Percentiles rank a stretch among this genome's conserved stretches.
Evolutionary conservation across 2,113 vertebrate species (phyloP).

Genomic region (Formicarius rufipectus): DNA sequence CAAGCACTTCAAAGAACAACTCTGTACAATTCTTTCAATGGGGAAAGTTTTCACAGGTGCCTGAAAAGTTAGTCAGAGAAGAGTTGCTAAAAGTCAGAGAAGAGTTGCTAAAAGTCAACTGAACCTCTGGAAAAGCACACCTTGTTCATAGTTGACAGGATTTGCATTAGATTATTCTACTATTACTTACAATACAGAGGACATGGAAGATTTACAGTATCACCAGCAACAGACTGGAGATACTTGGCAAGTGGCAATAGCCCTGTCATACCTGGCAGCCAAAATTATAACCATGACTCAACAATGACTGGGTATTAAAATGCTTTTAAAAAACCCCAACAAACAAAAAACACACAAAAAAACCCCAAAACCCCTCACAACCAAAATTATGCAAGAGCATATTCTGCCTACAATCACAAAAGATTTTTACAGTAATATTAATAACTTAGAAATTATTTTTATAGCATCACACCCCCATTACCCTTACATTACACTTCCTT

Average conservation of each 20-base stretch:
- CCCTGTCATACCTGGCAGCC: neutral
- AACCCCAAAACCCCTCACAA: accelerated
- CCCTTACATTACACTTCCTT: neutral
- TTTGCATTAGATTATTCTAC: neutral
- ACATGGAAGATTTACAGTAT: neutral
- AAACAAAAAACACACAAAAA: neutral
- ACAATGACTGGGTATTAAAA: neutral
- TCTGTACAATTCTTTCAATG: neutral
- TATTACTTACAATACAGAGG: neutral
- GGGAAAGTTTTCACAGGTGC: neutral
- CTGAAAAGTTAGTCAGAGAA: neutral
- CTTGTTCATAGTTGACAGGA: neutral
- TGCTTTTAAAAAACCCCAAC: neutral
- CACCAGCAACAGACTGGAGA: neutral
- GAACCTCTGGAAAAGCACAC: neutral
- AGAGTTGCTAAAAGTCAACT: neutral
- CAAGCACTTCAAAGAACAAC: neutral
- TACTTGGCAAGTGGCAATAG: neutral
- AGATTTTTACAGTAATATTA: neutral
- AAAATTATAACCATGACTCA: neutral
- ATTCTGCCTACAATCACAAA: neutral
- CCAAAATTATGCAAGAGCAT: neutral
- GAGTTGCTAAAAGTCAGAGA: neutral
- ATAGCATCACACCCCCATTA: neutral
- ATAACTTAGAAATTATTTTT: neutral